These are phyloP conservation scores for Zoroaster sp. DNA, from an alignment of 53 echinoderm and acorn worm genomes.

Conservation along the genomic window DNA sequence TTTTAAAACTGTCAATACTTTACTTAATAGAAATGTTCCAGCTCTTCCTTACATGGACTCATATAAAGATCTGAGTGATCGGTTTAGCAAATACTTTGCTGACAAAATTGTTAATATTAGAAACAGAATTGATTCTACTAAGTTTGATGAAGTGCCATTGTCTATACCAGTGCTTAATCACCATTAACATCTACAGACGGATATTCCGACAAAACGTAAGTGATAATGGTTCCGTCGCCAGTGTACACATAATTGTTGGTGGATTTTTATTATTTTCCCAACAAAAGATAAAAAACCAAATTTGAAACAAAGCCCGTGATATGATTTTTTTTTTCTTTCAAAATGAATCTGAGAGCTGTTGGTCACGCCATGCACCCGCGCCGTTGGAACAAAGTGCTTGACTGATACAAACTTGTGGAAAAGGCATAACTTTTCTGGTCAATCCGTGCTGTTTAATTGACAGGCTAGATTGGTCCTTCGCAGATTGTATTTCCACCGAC, in stretches of 20 bases:
- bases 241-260: background rate
- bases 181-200: slow-evolving; percentile 57
- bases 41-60: no score
- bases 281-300: background rate
- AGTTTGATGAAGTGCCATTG: no score
- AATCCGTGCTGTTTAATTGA: background rate
- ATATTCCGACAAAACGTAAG: slow-evolving; percentile 56
- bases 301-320: background rate
- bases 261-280: background rate
- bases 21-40: no score
- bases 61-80: no score
- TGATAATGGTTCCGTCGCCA: background rate
- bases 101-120: no score
- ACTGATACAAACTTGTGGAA: background rate
- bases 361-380: background rate
- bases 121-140: no score
- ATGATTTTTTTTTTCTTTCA: no score
- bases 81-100: no score
- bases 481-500: background rate
- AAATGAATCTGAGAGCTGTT: background rate
- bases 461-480: background rate
- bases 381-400: background rate
- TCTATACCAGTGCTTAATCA: no score
- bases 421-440: background rate
- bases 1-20: no score